A percentile compares a stretch with the other conserved stretches of the same genome.
Evolutionary conservation across 2,797 vertebrate species (phyloP).

Genomic region (Phoebastria nigripes): DNA sequence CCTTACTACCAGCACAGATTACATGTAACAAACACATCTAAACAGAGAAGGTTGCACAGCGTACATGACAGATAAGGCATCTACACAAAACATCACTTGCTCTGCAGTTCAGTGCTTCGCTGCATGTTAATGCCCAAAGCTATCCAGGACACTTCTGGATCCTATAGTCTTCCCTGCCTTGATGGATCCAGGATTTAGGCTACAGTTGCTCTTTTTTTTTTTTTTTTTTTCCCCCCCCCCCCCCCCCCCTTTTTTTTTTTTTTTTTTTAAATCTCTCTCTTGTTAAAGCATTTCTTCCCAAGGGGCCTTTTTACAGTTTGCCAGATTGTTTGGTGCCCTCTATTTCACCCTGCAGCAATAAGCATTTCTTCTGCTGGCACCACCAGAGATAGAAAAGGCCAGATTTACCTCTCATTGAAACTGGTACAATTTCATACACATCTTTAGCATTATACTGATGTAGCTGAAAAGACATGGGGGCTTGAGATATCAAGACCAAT

Average conservation of each 20-base stretch:
- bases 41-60: neutral
- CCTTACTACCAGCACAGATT: no score
- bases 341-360: neutral
- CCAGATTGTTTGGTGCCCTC: neutral
- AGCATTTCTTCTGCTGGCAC: constrained; percentile 10
- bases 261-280: neutral
- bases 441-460: fast-evolving
- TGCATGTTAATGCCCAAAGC: neutral
- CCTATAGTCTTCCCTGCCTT: neutral
- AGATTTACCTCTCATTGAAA: neutral
- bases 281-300: neutral
- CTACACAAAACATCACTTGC: neutral
- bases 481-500: neutral
- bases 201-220: neutral
- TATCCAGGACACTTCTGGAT: neutral
- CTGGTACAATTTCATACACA: neutral
- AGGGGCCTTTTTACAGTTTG: neutral
- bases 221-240: fast-evolving
- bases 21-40: neutral
- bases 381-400: neutral
- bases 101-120: neutral
- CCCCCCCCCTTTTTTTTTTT: no score
- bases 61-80: neutral
- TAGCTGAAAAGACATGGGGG: neutral
- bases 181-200: neutral